Evolutionary conservation across 2,888 invertebrate species (phyloP).

Genomic region (Antheraea yamamai): DNA sequence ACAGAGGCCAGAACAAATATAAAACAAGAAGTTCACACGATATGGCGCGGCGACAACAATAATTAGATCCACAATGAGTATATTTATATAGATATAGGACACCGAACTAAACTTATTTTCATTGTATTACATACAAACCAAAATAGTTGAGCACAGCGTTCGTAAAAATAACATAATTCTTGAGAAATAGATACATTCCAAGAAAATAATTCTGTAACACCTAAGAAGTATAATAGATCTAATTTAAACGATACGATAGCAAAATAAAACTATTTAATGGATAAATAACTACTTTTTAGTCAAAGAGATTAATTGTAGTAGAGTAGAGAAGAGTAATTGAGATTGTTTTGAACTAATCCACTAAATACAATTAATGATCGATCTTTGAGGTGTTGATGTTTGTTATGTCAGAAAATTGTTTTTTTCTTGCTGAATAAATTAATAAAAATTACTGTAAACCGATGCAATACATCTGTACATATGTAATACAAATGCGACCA

Average conservation of each 20-base stretch:
- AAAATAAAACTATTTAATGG: no score
- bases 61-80: no score
- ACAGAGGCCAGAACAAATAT: neutral
- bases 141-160: neutral
- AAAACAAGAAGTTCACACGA: neutral
- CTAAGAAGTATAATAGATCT: no score
- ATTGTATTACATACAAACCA: no score
- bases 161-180: neutral
- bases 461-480: no score
- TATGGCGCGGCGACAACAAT: neutral
- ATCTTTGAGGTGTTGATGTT: constrained; percentile 22
- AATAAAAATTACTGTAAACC: neutral
- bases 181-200: neutral
- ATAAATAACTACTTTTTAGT: no score
- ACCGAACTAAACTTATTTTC: no score
- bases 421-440: neutral
- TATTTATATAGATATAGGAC: no score
- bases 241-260: no score
- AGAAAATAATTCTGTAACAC: no score
- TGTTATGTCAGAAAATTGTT: neutral
- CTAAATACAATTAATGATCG: neutral
- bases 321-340: no score
- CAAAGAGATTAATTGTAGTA: no score
- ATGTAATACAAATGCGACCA: neutral
- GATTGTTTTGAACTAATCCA: neutral